A percentile compares a stretch with the other conserved stretches of the same genome.
Conservation (phyloP, 35 echinoderm and acorn worm species). For the Apostichopus parvimensis region DNA sequence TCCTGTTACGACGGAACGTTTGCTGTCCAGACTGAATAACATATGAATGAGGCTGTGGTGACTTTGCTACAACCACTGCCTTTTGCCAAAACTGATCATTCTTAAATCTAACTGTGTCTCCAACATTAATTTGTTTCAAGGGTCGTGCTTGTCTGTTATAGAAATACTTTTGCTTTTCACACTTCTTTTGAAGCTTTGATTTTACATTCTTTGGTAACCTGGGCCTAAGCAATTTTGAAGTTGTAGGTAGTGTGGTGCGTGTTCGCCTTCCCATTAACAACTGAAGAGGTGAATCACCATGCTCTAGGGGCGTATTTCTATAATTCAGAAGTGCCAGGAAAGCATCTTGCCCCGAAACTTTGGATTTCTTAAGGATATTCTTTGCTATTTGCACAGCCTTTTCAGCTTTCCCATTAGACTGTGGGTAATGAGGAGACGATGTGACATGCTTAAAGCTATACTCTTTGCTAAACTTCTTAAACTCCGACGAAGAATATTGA, state of each 20-base stretch:
- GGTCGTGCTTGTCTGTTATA: neutral
- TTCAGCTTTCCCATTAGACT: conserved; percentile 66
- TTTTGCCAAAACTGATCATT: too few species aligned
- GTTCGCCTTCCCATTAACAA: conserved; percentile 46
- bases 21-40: too few species aligned
- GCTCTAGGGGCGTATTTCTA: conserved; percentile 45
- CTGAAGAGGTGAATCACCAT: conserved; percentile 28
- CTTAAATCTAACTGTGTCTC: too few species aligned
- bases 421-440: conserved; percentile 59
- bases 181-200: neutral
- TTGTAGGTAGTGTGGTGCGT: conserved; percentile 8
- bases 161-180: neutral
- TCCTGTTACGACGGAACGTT: too few species aligned
- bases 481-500: conserved; percentile 47
- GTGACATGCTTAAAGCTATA: conserved; percentile 57
- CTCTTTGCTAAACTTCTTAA: conserved; percentile 24
- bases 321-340: conserved; percentile 53
- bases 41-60: too few species aligned
- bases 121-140: neutral
- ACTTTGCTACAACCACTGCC: too few species aligned
- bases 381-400: conserved; percentile 66
- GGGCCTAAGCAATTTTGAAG: neutral
- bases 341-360: conserved; percentile 50
- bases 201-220: neutral
- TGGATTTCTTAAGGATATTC: conserved; percentile 52